Base-by-base conservation (phyloP, 2,113 vertebrate species). In the Caloenas nicobarica region DNA sequence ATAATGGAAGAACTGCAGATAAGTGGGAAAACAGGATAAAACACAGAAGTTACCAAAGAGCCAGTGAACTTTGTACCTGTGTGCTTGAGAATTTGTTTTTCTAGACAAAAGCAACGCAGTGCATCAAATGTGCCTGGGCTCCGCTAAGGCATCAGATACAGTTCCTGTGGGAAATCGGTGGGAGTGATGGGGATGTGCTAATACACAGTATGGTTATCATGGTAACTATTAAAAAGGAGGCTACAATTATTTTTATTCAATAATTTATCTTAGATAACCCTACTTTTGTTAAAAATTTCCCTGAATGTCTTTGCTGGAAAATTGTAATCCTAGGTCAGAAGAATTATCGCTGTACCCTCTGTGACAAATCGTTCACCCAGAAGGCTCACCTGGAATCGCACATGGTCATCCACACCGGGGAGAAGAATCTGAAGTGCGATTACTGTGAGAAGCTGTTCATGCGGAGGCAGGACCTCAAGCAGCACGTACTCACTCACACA, bases 361-460 rank as follows among this genome's bases (percentile, higher is more conserved):
- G 99, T 10, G 99, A 99, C 95, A 99, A 99, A 89, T 99, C 98
- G 0, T 99, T 99, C 93, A 99, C 99, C 11, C 99, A 99, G 98
- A 99, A 99, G 86, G 98, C 99, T 79, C 99, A 99, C 73, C 97
- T 99, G 90, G 99, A 98, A 9, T 99, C 99, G 1, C 99, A 99
- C 83, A 99, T 99, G 99, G 98, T 99, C 91, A 99, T 99, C 93
- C 99, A 99, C 97, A 99, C 98, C 0, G 99, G 99, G 2, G 99
- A 99, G 93, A 99, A 99, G 98, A 99, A 99, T 70, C 98, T 99
- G 44, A 99, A 99, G 96, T 99, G 99, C 78, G 99, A 99, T 96
- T 99, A 99, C 94, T 99, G 99, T 23, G 99, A 99, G 58, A 99
- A 98, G 88, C 96, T 99, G 2, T 99, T 99, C 95, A 99, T 99